Evolutionary conservation across 2,797 vertebrate species (phyloP).

Genomic region (Sebastes hubbsi): DNA sequence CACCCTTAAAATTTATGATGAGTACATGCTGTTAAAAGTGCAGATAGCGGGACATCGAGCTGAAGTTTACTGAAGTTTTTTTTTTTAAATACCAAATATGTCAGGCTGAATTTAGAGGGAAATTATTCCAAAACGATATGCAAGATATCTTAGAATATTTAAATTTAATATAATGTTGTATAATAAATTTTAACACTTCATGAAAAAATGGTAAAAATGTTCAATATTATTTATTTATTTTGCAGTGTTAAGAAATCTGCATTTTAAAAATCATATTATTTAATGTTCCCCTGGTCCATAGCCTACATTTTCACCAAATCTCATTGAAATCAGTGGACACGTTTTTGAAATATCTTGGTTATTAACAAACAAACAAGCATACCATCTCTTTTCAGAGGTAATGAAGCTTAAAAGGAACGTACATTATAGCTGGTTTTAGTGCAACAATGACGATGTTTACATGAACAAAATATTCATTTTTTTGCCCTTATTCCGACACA

Average conservation of each 20-base stretch:
- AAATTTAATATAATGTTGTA: not conserved
- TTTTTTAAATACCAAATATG: not conserved
- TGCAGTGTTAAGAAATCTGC: not conserved
- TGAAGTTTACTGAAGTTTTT: not conserved
- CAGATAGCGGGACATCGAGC: constrained; percentile 11
- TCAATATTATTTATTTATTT: not conserved
- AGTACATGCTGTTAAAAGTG: not conserved
- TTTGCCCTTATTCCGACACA: too few relatives aligned
- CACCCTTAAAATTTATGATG: not conserved
- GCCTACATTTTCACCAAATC: not conserved
- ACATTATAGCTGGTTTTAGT: not conserved
- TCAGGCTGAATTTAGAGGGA: not conserved
- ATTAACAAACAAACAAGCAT: not conserved
- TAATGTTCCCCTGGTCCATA: not conserved
- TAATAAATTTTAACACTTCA: not conserved
- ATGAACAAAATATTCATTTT: not conserved
- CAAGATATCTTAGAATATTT: not conserved
- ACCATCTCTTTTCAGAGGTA: not conserved
- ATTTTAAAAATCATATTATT: not conserved
- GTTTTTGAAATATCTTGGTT: not conserved
- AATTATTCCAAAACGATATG: not conserved
- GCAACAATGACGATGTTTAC: not conserved
- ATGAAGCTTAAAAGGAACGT: not conserved
- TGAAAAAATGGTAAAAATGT: too few relatives aligned
- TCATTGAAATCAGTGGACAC: not conserved